Base-by-base conservation (phyloP, 2,113 vertebrate species). In the Cynocephalus volans region DNA sequence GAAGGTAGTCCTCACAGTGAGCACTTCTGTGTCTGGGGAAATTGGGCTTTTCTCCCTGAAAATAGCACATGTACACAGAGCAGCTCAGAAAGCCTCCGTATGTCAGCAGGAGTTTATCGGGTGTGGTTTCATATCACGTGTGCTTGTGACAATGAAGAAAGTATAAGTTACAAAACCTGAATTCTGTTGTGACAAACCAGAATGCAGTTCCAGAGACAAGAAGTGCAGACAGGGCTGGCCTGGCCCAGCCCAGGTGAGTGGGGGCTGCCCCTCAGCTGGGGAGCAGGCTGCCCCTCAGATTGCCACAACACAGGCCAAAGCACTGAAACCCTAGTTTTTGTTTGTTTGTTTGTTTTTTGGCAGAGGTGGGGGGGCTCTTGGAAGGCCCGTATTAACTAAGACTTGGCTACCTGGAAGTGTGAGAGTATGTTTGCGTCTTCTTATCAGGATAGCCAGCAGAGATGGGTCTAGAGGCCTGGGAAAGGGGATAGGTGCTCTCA, bases 11-110 rank as follows among this genome's bases (percentile, higher is more conserved):
- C 67, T 73, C 45, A 14, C 6, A 1, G 12, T n/a, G 11, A 7
- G 9, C 69, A 3, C 69, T 41, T 41, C 33, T 23, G 52, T n/a
- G 13, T 77, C 48, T 56, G 76, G 33, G 52, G 48, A 50, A 54
- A 14, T 13, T n/a, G 4, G 45, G 31, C 33, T 52, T 92, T 58
- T 56, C 36, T 56, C 69, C 26, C 50, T 3, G 67, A 91, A 70
- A 36, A 56, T 17, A 64, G 4, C 2, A 23, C 5, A 15, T 1
- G 8, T 8, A 0, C 36, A 26, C 6, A 0, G 3, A 3, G 8
- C 21, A 41, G 28, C 58, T 50, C 19, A 1, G 11, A 58, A 50
- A 6, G 31, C 48, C 17, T 45, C 56, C 13, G 5, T 3, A 1
- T 36, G 15, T 33, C 56, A 26, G 67, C 21, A 54, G 50, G 2